Conservation (phyloP, 2,113 vertebrate species). For the Callospermophilus lateralis region DNA sequence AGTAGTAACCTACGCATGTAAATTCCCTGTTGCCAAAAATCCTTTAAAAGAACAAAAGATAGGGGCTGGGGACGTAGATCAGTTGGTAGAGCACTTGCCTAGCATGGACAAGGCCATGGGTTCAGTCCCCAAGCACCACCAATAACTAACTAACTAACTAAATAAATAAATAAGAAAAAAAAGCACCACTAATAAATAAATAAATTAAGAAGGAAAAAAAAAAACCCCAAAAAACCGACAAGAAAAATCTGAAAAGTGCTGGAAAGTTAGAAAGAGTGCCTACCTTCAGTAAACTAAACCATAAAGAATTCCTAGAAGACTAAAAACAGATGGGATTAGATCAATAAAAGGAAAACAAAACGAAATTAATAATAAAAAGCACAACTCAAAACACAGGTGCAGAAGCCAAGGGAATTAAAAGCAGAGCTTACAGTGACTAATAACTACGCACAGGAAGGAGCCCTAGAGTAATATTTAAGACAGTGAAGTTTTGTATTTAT, state of each 20-base stretch:
- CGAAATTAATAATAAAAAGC: background rate
- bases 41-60: background rate
- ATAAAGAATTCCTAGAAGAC: slow-evolving; percentile 25
- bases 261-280: background rate
- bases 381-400: slow-evolving; percentile 25
- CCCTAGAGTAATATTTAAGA: background rate
- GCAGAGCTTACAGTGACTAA: background rate
- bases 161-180: too few species aligned
- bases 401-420: slow-evolving; percentile 6
- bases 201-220: too few species aligned
- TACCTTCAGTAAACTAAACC: background rate
- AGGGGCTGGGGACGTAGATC: too few species aligned
- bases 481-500: background rate
- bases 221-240: background rate
- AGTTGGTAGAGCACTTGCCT: too few species aligned
- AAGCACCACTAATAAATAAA: too few species aligned
- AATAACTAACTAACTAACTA: too few species aligned
- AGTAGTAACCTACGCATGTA: background rate
- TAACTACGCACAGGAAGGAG: background rate
- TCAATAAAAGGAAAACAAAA: slow-evolving; percentile 44
- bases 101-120: too few species aligned
- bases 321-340: slow-evolving; percentile 11
- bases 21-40: background rate
- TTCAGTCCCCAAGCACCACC: too few species aligned
- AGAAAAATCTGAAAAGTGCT: background rate